Conservation (phyloP, 2,888 invertebrate genomes). For the Tryphoninae sp. region DNA sequence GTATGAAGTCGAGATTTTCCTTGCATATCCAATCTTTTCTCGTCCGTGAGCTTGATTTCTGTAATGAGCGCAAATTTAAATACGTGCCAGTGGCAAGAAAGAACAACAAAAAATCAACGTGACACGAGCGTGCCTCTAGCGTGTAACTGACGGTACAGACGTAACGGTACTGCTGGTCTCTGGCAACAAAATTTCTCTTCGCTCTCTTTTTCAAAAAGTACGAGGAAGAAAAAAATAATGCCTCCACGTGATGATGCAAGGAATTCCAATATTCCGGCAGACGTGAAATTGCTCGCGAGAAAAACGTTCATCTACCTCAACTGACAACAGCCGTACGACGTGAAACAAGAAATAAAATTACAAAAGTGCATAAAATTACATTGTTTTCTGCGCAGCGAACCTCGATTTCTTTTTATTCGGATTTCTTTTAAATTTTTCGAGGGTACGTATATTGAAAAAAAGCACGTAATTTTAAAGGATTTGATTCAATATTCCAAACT, state of each 20-base stretch:
- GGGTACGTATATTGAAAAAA: no score
- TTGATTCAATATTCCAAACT: no score
- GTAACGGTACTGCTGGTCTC: constrained; percentile 36
- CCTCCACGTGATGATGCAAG: constrained; percentile 13
- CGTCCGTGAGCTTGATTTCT: constrained; percentile 49
- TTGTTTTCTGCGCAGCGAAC: background rate
- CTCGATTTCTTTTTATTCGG: background rate
- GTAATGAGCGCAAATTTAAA: constrained; percentile 63
- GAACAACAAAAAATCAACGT: constrained; percentile 40
- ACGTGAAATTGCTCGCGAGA: constrained; percentile 33
- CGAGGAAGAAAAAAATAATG: constrained; percentile 25
- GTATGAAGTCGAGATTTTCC: constrained; percentile 67
- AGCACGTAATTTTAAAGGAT: no score
- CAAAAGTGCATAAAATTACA: background rate
- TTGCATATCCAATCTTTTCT: constrained; percentile 47
- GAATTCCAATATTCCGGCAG: constrained; percentile 26
- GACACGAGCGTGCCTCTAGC: constrained; percentile 19
- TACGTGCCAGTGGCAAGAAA: constrained; percentile 31
- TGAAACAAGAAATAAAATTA: background rate
- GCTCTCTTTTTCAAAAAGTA: constrained; percentile 12
- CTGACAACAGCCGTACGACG: background rate
- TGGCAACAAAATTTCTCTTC: background rate
- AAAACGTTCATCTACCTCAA: constrained; percentile 3
- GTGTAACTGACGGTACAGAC: constrained; percentile 13
- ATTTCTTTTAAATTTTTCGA: background rate